Base-by-base conservation (phyloP, 1,140 invertebrate species). In the Bicyclus anynana region DNA sequence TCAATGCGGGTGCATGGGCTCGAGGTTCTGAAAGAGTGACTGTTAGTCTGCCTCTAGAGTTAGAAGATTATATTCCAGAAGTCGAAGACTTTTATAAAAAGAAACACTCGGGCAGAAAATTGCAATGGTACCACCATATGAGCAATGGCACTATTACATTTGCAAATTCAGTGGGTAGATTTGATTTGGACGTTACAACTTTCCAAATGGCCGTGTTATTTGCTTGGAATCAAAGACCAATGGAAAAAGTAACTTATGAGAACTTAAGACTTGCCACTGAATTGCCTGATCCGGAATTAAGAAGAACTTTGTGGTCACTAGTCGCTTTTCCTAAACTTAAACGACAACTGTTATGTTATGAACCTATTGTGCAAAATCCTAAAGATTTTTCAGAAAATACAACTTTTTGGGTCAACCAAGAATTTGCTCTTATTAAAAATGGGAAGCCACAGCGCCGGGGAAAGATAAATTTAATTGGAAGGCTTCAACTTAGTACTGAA, bases 171-270 rank as follows among this genome's bases (percentile, higher is more conserved):
- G 93, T 97, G 38, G 98, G 98, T 7, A 94, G 95, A 72, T 99
- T 97, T 89, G 99, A 99, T 90, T 90, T 99, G 58, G 99, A 99
- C 84, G 97, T 99, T 2, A 99, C 98, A 5, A 99, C 98, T 18
- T 99, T 99, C 87, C 99, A 99, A 94, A 99, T 99, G 97, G 97
- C 97, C 53, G 97, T 99, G n/a, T 90, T 99, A 14, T 99, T 99
- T 90, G 97, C 97, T 6, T 99, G 98, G 98, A 99, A 99, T 91
- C 97, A 99, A 82, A 90, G 98, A 69, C 95, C 96, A 21, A 80
- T 93, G 57, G 98, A 99, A 66, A 95, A 94, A 87, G 94, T 99
- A 27, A 95, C 95, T 2, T 98, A 99, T 76, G 98, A 99, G 90
- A 98, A 98, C 90, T 90, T 99, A 46, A 92, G 96, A 74, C 89